Evolutionary conservation across 2,888 invertebrate genomes (phyloP), one percentile per base, ranked within the genome.

Genomic region (Desoria tigrina): DNA sequence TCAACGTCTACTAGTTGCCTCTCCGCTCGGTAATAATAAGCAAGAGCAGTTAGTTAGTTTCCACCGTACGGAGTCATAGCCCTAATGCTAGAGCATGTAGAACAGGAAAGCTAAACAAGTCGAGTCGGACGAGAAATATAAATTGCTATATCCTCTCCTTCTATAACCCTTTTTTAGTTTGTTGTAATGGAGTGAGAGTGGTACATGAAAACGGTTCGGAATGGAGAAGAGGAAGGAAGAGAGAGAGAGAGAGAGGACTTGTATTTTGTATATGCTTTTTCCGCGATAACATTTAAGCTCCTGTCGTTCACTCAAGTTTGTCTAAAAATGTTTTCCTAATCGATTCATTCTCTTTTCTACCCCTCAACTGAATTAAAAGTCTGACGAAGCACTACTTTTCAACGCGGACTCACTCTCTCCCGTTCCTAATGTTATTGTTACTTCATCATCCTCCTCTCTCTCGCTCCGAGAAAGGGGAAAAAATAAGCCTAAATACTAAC

Each of bases 261-360:
- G 39, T 39, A 11, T 9, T 39, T n/a, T n/a, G 39, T 39, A 39
- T n/a, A n/a, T n/a, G n/a, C n/a, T n/a, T n/a, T 9, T 39, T 39
- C 63, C 62, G 65, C 65, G 67, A 71, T 71, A 71, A 71, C 70
- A 68, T 71, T 71, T 71, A 68, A n/a, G n/a, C n/a, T 65, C 60
- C 63, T 70, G 70, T 67, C 70, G 67, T 55, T 55, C 18, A 64
- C 66, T 70, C 63, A 70, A 69, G 70, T 71, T 71, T 71, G 71
- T 71, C 68, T 71, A 71, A 71, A 71, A 71, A 71, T 71, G 71
- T 71, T 68, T 71, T 68, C 66, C 68, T 71, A 71, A 71, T 71
- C 71, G 71, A 71, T 70, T 67, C 67, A 66, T 55, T 65, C 56
- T 59, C 66, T 66, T 49, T 56, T 55, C 61, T 28, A 21, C 50